phyloP scores from a whole-genome alignment of 2,888 invertebrate species.

The Sylvicola cinctus region DNA sequence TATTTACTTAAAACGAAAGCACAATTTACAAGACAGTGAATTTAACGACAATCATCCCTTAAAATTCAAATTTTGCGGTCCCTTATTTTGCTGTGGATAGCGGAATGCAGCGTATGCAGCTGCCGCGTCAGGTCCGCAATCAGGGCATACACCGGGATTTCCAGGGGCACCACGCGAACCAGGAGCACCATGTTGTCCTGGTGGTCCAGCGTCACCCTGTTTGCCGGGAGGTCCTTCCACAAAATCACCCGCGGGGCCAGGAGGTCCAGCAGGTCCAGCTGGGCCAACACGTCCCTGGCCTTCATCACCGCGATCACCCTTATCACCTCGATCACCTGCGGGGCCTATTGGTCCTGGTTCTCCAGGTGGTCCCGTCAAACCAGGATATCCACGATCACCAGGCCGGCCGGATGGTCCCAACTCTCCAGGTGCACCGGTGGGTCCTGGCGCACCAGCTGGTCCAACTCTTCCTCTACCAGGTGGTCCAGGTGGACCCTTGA shows the following conservation, averaged over 20 bases:
- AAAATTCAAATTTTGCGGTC: slow-evolving; percentile 12
- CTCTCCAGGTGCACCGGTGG: slow-evolving; percentile 42
- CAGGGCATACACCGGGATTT: slow-evolving; percentile 19
- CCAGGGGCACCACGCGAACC: slow-evolving; percentile 21
- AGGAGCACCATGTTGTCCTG: slow-evolving; percentile 15
- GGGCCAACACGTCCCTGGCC: slow-evolving; percentile 40
- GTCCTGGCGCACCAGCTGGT: slow-evolving; percentile 32
- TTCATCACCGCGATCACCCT: slow-evolving; percentile 48
- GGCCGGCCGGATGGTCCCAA: slow-evolving; percentile 41
- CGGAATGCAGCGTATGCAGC: slow-evolving; percentile 12
- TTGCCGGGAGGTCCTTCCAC: slow-evolving; percentile 34
- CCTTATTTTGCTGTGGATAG: slow-evolving; percentile 15
- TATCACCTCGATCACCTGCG: slow-evolving; percentile 45
- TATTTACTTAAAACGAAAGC: too few relatives aligned
- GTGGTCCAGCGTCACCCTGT: slow-evolving; percentile 29
- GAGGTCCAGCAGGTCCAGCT: slow-evolving; percentile 31
- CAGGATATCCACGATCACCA: slow-evolving; percentile 22
- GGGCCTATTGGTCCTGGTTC: slow-evolving; percentile 31
- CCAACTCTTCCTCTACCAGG: slow-evolving; percentile 40
- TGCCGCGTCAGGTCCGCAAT: slow-evolving; percentile 25
- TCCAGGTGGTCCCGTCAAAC: slow-evolving; percentile 39
- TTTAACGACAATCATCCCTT: slow-evolving; percentile 9
- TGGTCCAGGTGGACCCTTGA: slow-evolving; percentile 42
- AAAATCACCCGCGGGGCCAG: slow-evolving; percentile 27
- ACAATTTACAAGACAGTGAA: too few relatives aligned